A percentile compares a stretch with the other conserved stretches of the same genome.
Evolutionary conservation across 1,140 invertebrate genomes (phyloP).

Genomic region (Psix sp.): DNA sequence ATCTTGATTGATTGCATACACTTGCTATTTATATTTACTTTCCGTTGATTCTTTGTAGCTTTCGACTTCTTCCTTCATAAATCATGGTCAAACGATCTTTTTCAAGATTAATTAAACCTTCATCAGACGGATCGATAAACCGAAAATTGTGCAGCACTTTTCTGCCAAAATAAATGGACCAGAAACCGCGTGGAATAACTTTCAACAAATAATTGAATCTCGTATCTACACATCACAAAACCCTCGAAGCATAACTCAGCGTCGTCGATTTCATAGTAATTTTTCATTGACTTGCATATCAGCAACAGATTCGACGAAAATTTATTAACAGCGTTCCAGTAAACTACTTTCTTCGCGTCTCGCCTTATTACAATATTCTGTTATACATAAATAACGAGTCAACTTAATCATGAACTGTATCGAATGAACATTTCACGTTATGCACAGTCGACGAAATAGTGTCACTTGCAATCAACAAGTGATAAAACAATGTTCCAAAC

Average conservation of each 20-base stretch:
- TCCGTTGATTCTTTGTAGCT: constrained; percentile 1
- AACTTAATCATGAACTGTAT: constrained; percentile 25
- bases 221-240: too few species aligned
- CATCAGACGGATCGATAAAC: background rate
- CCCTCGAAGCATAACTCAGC: too few species aligned
- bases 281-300: constrained; percentile 11
- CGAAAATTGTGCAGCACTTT: background rate
- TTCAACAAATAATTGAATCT: too few species aligned
- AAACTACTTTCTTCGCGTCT: constrained; percentile 34
- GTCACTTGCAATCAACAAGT: constrained; percentile 16
- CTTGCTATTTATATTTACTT: constrained; percentile 1
- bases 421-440: constrained; percentile 31
- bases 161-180: background rate
- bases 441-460: constrained; percentile 28
- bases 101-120: constrained; percentile 15
- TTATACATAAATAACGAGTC: constrained; percentile 8
- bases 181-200: background rate
- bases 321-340: constrained; percentile 21
- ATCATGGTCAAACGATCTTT: constrained; percentile 5
- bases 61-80: constrained; percentile 4
- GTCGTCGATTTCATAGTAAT: too few species aligned
- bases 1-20: constrained; percentile 9
- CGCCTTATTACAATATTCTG: constrained; percentile 20
- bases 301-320: constrained; percentile 17
- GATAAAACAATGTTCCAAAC: constrained; percentile 28